Conservation (phyloP, 2,888 invertebrate species). For the Amphipoea lucens region DNA sequence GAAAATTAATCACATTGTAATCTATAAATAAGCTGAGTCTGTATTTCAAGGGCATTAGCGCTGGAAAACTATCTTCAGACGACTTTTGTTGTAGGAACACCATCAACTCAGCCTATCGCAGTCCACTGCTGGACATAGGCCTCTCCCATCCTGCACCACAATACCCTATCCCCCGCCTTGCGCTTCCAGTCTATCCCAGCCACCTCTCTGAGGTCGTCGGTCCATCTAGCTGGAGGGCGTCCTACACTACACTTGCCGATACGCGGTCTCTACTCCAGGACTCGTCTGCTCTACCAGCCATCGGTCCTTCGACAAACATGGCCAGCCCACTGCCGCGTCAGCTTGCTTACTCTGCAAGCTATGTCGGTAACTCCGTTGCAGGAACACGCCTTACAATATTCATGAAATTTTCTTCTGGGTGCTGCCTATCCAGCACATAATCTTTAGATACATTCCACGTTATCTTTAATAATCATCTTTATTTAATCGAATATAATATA, state of each 20-base stretch:
- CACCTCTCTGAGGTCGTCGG: background rate
- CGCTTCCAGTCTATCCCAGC: background rate
- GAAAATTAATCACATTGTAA: slow-evolving; percentile 57
- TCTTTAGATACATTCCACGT: background rate
- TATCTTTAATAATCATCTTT: background rate
- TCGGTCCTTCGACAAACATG: too few species aligned
- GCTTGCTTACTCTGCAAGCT: too few species aligned
- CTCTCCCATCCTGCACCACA: background rate
- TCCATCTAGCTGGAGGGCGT: background rate
- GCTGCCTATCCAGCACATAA: background rate
- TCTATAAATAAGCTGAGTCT: slow-evolving; percentile 44
- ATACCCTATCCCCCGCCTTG: background rate
- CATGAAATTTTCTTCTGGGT: background rate
- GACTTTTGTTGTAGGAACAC: background rate
- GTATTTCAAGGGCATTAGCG: slow-evolving; percentile 28
- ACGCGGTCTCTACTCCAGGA: too few species aligned
- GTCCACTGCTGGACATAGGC: background rate
- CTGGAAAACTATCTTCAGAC: slow-evolving; percentile 14
- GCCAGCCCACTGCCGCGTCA: too few species aligned
- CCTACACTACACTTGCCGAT: too few species aligned
- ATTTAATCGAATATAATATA: too few species aligned
- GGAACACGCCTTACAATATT: background rate
- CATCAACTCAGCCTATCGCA: background rate
- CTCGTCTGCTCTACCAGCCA: too few species aligned
- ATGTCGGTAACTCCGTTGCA: background rate